Evolutionary conservation across 1,140 invertebrate genomes (phyloP), one percentile per base, ranked within the genome.

Genomic region (Oncopeltus fasciatus): DNA sequence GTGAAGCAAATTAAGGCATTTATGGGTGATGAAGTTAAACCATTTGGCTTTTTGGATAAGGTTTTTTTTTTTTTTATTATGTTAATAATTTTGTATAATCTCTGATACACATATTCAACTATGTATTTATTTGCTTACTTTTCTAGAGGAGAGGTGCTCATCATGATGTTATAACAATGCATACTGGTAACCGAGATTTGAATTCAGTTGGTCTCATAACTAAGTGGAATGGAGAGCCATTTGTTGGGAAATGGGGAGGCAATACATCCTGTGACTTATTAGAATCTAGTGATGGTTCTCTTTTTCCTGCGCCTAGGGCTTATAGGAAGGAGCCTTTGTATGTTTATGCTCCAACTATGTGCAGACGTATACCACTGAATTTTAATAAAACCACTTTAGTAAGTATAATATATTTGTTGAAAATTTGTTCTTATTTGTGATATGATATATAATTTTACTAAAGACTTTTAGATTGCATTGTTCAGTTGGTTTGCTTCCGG

Each of bases 331-430:
- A 60, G 20, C 29, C 46, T 56, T 31, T 59, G 21, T 59, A 44
- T 59, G 26, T 64, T 33, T 60, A 60, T 53, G 26, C 57, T 21
- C 46, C 60, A n/a, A 57, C 27, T 14, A 60, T 64, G 58, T 64
- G 63, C 31, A 14, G 63, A 12, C 53, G 47, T 44, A 33, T 64
- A 46, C 63, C 59, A 14, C n/a, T 64, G 1, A 2, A 9, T 20
- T 64, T 44, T 28, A 60, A 64, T 20, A 60, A 20, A 44, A 57
- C 58, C 9, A 38, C 47, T 3, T 20, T 56, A 21, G 63, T 64
- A 44, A 57, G 44, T 62, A 5, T 14, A 56, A 8, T 18, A 53
- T 51, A 31, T 20, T 58, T 26, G 20, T 14, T 46, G 4, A 46
- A 46, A 20, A 18, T 29, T 56, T 14, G n/a, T n/a, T n/a, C n/a